Evolutionary conservation across 2,888 invertebrate species (phyloP).

Genomic region (Malthinus flaveolus): DNA sequence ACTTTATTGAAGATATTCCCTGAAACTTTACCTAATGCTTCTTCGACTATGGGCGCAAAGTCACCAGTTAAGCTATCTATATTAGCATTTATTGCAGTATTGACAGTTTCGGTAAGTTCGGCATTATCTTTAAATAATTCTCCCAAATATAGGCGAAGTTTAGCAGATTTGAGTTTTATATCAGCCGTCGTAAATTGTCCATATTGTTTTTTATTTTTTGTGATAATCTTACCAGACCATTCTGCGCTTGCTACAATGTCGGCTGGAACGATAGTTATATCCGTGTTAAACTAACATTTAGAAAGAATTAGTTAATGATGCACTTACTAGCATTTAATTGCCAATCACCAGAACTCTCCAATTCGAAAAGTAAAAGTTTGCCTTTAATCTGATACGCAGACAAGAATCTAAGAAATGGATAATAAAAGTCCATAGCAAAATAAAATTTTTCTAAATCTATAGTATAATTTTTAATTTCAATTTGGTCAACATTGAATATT

Average conservation of each 20-base stretch:
- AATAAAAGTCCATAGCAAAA: background rate
- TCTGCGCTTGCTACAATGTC: background rate
- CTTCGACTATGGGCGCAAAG: slow-evolving; percentile 46
- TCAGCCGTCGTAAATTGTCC: background rate
- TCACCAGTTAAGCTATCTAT: slow-evolving; percentile 48
- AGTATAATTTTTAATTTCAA: slow-evolving; percentile 33
- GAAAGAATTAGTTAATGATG: too few relatives aligned
- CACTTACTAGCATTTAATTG: background rate
- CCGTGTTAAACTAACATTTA: too few relatives aligned
- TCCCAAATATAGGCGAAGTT: slow-evolving; percentile 34
- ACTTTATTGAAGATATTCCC: slow-evolving; percentile 33
- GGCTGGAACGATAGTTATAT: slow-evolving; percentile 1
- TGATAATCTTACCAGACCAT: background rate
- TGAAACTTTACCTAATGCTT: slow-evolving; percentile 34
- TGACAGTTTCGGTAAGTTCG: slow-evolving; percentile 42
- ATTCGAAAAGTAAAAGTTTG: slow-evolving; percentile 39
- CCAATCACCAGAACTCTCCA: slow-evolving; percentile 18
- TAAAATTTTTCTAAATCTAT: slow-evolving; percentile 2
- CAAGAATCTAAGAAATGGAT: slow-evolving; percentile 33
- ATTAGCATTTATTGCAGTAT: slow-evolving; percentile 50
- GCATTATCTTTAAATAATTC: slow-evolving; percentile 40
- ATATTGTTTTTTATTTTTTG: background rate
- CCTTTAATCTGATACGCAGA: slow-evolving; percentile 43
- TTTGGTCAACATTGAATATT: slow-evolving; percentile 36
- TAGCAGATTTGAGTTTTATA: slow-evolving; percentile 18